Conservation (phyloP, 1,140 invertebrate species). For the Pseudomyrmex cubaensis region DNA sequence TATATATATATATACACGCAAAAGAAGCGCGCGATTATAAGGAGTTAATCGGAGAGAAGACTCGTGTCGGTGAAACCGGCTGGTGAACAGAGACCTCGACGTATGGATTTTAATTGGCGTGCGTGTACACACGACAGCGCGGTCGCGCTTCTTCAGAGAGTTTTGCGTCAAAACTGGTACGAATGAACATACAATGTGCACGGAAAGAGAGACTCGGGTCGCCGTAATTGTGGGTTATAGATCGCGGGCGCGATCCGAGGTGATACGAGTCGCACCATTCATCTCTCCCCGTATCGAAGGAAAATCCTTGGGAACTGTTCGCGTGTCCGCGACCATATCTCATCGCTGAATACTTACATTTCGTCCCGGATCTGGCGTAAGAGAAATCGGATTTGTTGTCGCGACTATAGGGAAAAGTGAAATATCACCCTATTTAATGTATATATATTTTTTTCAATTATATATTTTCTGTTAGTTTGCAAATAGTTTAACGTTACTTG, state of each 20-base stretch:
- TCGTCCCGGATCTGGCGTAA: slow-evolving; percentile 14
- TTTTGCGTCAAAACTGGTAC: slow-evolving; percentile 32
- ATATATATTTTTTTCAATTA: too few species aligned
- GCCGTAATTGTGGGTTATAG: slow-evolving; percentile 34
- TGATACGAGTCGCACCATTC: slow-evolving; percentile 57
- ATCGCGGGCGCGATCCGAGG: neutral
- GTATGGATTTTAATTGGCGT: too few species aligned
- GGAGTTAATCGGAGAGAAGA: too few species aligned
- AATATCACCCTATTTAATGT: neutral
- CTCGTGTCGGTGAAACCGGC: too few species aligned
- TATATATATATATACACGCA: too few species aligned
- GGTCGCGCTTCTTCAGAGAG: too few species aligned
- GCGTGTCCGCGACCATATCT: slow-evolving; percentile 15
- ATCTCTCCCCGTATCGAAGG: slow-evolving; percentile 33
- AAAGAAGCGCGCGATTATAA: too few species aligned
- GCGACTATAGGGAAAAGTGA: slow-evolving; percentile 34
- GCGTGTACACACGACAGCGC: too few species aligned
- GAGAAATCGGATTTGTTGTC: slow-evolving; percentile 26
- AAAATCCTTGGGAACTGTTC: slow-evolving; percentile 51
- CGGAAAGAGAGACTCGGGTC: slow-evolving; percentile 27
- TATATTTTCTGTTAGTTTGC: too few species aligned
- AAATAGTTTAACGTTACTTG: too few species aligned
- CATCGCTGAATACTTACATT: neutral
- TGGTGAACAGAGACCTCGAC: too few species aligned
- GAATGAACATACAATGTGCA: slow-evolving; percentile 49